Evolutionary conservation across 2,113 vertebrate genomes (phyloP), one percentile per base, ranked within the genome.

Genomic region (Plecotus auritus): DNA sequence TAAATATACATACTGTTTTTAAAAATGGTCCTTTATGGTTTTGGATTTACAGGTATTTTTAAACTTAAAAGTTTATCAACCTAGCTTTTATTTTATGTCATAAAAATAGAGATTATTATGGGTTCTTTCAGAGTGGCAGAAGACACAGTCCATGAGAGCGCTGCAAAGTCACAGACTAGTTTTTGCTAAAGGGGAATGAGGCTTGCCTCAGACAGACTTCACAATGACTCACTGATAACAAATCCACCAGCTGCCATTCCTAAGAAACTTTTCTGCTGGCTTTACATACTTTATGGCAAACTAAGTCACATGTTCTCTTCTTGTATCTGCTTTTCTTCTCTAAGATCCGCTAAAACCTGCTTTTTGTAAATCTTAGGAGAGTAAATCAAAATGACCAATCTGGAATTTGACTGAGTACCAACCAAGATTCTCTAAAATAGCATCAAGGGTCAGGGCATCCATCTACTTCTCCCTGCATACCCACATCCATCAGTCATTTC

Each of bases 241-340:
- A 94, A 93, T 85, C 72, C 92, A 92, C 47, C 67, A 88, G 85
- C 88, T 95, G 85, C 85, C 90, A 92, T 70, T 95, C 67, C 85
- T 45, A 83, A 93, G 73, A 95, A 95, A 96, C 92, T 10, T 6
- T 67, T 85, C 90, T 72, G 26, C 35, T 85, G 87, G 59, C 56
- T 84, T 56, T 87, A 73, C 51, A 77, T 59, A 80, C 51, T 45
- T 90, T 28, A 85, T 10, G 35, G 81, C 61, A 94, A 93, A 70
- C 70, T 87, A 93, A 83, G 69, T 81, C 35, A 95, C 23, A 85
- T 32, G 66, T 26, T 18, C 47, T 88, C 76, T 92, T 88, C n/a
- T 81, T 76, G 35, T 42, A 93, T 94, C 51, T 91, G 80, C 51
- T 84, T 90, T 94, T 85, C 59, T 85, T 95, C 88, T 91, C 49